Base-by-base conservation (phyloP, 2,797 vertebrate genomes). In the Chrosomus eos region DNA sequence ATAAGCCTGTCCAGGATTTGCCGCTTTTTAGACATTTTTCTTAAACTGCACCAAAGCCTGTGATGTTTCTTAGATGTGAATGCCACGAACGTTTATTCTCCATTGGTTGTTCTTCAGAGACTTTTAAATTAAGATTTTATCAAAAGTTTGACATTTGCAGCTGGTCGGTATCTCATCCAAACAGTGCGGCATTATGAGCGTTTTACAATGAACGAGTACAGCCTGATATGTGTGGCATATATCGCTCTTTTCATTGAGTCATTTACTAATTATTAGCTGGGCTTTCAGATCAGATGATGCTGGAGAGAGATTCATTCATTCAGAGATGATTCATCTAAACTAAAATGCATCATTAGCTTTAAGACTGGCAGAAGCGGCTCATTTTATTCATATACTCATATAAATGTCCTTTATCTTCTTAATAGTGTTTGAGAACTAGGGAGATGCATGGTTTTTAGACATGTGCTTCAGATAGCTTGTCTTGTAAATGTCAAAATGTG, bases 121-220 rank as follows among this genome's bases (percentile, higher is more conserved):
- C 71, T 83, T 80, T 82, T 51, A 74, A 82, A 64, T 66, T 64
- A 74, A 66, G 81, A 74, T 74, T 64, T 82, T 51, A 82, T 74
- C 81, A 7, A 21, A 9, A 5, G 40, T 64, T 74, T 82, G 81
- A 66, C 71, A 64, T 83, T 83, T 83, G 6, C 71, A 21, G 18
- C 0, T 1, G 23, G 23, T 28, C 6, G 38, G 58, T 64, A 23
- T 79, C 9, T 36, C 21, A 66, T 83, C 75, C 71, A 51, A 75
- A 83, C 71, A 9, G 36, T 9, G 9, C 9, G 3, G 8, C 72
- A 38, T 82, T 82, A 73, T 33, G 28, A 64, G 18, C 5, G 38
- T 40, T 48, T 64, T 64, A 66, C 58, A 64, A 19, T 48, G 40
- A 73, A 74, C 5, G 18, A 71, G 18, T 28, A 8, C 3, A 0